Percentiles rank a stretch among this genome's conserved stretches.
phyloP scores from a whole-genome alignment of 2,113 vertebrate genomes.

The Cheirogaleus medius region DNA sequence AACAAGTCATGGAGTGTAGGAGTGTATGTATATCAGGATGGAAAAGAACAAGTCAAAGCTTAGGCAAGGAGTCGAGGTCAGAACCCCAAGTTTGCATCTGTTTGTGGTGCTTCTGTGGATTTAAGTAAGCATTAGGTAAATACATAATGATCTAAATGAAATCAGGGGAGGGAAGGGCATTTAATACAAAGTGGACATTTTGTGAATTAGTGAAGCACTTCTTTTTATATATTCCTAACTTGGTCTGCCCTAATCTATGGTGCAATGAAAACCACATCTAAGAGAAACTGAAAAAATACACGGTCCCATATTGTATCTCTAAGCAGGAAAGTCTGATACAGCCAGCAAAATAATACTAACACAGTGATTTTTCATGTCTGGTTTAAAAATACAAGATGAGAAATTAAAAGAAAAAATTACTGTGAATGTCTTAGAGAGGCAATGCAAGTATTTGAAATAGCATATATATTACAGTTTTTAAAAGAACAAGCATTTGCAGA shows the following conservation, averaged over 20 bases:
- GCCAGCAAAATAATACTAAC: neutral
- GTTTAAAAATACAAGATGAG: constrained; percentile 8
- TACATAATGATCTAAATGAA: neutral
- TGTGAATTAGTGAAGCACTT: neutral
- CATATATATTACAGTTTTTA: neutral
- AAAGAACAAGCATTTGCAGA: neutral
- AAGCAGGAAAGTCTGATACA: neutral
- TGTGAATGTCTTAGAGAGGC: neutral
- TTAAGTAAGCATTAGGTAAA: neutral
- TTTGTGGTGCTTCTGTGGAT: neutral
- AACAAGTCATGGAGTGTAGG: constrained; percentile 84
- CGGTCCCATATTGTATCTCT: neutral
- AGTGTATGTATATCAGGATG: constrained; percentile 79
- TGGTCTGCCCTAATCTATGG: neutral
- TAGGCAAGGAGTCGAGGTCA: neutral
- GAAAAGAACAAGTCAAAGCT: constrained; percentile 72
- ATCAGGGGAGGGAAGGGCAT: neutral
- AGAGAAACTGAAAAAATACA: neutral
- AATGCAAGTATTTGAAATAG: constrained; percentile 3
- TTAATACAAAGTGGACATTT: neutral
- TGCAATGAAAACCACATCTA: neutral
- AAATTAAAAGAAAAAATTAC: constrained; percentile 23
- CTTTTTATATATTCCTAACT: neutral
- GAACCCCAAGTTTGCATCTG: neutral
- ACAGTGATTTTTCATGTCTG: neutral